Percentiles rank a stretch among this genome's conserved stretches.
phyloP scores from a whole-genome alignment of 2,888 invertebrate species.

The Arrhopalites spinosus region DNA sequence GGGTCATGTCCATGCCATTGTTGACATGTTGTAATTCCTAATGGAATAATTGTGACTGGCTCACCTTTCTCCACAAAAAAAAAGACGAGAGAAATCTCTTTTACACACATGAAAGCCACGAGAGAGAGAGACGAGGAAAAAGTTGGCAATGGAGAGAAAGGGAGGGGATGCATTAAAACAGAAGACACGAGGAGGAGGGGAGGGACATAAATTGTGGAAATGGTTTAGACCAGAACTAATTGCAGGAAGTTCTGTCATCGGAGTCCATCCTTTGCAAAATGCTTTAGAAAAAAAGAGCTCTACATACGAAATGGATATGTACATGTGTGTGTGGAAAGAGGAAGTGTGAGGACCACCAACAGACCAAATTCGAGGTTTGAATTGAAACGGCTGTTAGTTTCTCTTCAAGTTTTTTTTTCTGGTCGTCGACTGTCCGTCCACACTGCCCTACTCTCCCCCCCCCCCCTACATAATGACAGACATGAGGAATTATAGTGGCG shows the following conservation, averaged over 20 bases:
- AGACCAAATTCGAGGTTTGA: not conserved
- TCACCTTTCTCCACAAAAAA: not conserved
- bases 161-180: slow-evolving; percentile 76
- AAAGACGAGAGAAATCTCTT: not conserved
- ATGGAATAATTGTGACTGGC: not conserved
- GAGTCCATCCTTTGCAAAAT: slow-evolving; percentile 78
- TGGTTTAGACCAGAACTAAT: slow-evolving; percentile 76
- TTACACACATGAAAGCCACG: too few species aligned
- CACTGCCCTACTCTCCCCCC: not conserved
- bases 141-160: slow-evolving; percentile 60
- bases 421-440: not conserved
- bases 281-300: slow-evolving; percentile 72
- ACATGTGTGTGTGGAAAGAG: not conserved
- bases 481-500: too few species aligned
- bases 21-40: slow-evolving; percentile 12
- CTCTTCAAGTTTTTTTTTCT: not conserved
- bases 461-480: not conserved
- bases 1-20: not conserved
- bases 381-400: not conserved
- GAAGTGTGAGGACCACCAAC: not conserved
- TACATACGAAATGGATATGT: not conserved
- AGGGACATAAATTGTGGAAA: slow-evolving; percentile 77
- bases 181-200: slow-evolving; percentile 58
- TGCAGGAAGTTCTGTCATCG: slow-evolving; percentile 86
- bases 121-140: too few species aligned